Base-by-base conservation (phyloP, 1,140 invertebrate genomes). In the Rhopalosiphum padi region DNA sequence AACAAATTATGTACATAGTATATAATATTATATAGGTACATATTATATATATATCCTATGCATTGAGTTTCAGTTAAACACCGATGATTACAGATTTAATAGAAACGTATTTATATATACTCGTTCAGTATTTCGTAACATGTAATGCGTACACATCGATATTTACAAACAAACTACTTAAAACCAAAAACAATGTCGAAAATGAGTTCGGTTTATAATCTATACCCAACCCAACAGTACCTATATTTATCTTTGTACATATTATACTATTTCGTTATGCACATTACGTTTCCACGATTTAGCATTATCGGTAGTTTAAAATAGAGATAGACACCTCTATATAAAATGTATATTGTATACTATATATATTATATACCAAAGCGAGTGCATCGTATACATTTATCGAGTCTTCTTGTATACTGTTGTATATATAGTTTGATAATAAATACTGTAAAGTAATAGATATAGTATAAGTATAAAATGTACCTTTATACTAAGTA, bases 51-150 rank as follows among this genome's bases (percentile, higher is more conserved):
- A 85, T 46, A 15, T 41, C 25, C 11, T 86, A 85, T 2, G 21
- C 83, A 37, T 46, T 83, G 35, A 37, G 35, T 83, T 35, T 83
- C 35, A 37, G 77, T 37, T 83, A 83, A 83, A 83, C 77, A 83
- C 77, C 77, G 77, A 83, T 83, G 21, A 23, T 83, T 37, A 83
- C 77, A 83, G 77, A 83, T 83, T 83, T 83, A 83, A 83, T 83
- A 83, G 35, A 83, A 37, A 83, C 22, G 77, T 37, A 37, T 22
- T 35, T 9, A 83, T 37, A 23, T 37, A 35, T 37, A 83, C 60
- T 18, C 15, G n/a, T 83, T 8, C 22, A 22, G 7, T 83, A 37
- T 83, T 83, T 83, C 77, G n/a, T 83, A 37, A 83, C 30, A 77
- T n/a, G 30, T 15, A 77, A 77, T 77, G 9, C 3, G 30, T 77